Conservation (phyloP, 2,113 vertebrate species). For the Cavia porcellus region DNA sequence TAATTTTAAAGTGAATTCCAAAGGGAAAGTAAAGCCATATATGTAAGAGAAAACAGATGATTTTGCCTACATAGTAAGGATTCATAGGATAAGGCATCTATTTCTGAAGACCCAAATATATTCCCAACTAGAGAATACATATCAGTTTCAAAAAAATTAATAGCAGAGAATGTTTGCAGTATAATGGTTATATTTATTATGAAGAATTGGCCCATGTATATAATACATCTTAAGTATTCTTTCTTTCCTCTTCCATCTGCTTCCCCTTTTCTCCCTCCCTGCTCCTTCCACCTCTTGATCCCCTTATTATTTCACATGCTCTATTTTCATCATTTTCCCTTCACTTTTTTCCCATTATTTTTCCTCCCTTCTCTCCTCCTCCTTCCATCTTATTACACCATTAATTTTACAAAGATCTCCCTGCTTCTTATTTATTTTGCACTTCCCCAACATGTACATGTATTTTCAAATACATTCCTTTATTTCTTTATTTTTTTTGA, state of each 20-base stretch:
- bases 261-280: no score
- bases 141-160: neutral
- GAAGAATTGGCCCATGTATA: neutral
- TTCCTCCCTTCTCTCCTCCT: neutral
- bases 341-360: neutral
- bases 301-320: no score
- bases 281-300: no score
- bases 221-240: neutral
- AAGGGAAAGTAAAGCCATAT: slow-evolving; percentile 37
- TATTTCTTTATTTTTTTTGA: no score
- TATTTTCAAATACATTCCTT: neutral
- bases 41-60: slow-evolving; percentile 26
- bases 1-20: slow-evolving; percentile 52
- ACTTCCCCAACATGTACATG: neutral
- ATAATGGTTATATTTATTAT: neutral
- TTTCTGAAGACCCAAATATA: neutral
- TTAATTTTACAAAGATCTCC: neutral
- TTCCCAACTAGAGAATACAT: slow-evolving; percentile 14
- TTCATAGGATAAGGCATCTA: neutral
- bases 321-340: neutral
- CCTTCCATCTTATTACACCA: neutral
- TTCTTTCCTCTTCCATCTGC: neutral
- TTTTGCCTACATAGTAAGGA: neutral
- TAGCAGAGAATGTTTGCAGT: neutral
- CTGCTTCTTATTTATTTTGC: neutral